Base-by-base conservation (phyloP, 2,888 invertebrate genomes). In the Dolichopus griseipennis region DNA sequence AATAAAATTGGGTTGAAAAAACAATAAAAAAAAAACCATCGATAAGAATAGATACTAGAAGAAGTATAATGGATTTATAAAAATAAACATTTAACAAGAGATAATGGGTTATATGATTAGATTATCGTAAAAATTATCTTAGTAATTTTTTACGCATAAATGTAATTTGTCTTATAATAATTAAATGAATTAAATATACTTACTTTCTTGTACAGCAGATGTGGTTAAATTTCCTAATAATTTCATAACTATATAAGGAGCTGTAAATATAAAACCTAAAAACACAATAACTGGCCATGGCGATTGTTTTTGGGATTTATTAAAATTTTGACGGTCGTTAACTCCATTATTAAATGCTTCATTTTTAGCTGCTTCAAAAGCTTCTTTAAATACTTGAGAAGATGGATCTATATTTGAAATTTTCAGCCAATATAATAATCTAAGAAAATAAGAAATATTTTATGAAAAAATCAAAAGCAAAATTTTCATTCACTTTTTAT, bases 261-360 rank as follows among this genome's bases (percentile, higher is more conserved):
- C 95, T 0, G 93, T 92, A 67, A 95, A 86, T 65, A 97, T 88
- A 68, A 96, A 87, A 4, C 91, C 91, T 75, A 97, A 86, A 83
- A 97, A 97, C 74, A 95, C 85, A 4, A 97, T 78, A 15, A 96
- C 89, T 0, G 97, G 94, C 97, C 96, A 97, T 66, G 86, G 85
- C 4, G 91, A 88, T 61, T 83, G 81, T 8, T 79, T 79, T 66
- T 75, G 77, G 20, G 34, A 3, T 6, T 18, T 52, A 52, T 52
- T 18, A 37, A 37, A 37, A 61, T 77, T 77, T 15, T 73, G 67
- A 65, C 72, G 62, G 0, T 76, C 75, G 4, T 73, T 75, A 0
- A 78, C 77, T 67, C 78, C 76, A 12, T 83, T 75, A 68, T 78
- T 78, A 63, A 80, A 71, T 70, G 78, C 81, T 71, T 74, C 75